Evolutionary conservation across 2,797 vertebrate species (phyloP).

Genomic region (Synaphobranchus kaupii): DNA sequence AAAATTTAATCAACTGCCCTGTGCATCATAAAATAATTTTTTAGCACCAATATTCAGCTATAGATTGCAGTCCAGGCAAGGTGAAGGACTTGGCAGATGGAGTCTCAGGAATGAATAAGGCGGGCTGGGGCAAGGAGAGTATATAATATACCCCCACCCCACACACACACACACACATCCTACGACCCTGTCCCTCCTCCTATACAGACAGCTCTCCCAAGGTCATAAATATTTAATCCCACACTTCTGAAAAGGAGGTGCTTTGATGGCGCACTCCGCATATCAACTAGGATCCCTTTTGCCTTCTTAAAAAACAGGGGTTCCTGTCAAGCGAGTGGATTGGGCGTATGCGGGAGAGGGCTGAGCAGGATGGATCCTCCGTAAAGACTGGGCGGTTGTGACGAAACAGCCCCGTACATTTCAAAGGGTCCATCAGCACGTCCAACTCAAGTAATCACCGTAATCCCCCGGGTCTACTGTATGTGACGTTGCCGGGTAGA

Average conservation of each 20-base stretch:
- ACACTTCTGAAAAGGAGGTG: slow-evolving; percentile 59
- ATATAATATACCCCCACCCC: background rate
- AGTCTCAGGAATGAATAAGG: background rate
- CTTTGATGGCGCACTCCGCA: slow-evolving; percentile 37
- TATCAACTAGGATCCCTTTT: slow-evolving; percentile 60
- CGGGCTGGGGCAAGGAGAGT: background rate
- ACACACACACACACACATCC: background rate
- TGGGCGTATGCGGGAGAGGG: background rate
- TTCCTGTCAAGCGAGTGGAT: slow-evolving; percentile 24
- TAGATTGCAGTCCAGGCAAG: background rate
- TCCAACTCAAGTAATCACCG: background rate
- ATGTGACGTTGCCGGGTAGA: background rate
- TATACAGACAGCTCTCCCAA: slow-evolving; percentile 51
- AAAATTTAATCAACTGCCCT: background rate
- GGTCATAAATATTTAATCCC: slow-evolving; percentile 73
- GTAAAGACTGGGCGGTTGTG: background rate
- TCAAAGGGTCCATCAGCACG: background rate
- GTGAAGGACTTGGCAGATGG: background rate
- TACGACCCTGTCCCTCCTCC: slow-evolving; percentile 1
- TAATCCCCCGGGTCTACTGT: background rate
- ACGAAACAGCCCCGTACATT: background rate
- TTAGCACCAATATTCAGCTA: background rate
- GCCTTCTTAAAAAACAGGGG: slow-evolving; percentile 35
- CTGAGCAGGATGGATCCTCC: slow-evolving; percentile 7
- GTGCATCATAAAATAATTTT: background rate